phyloP scores from a whole-genome alignment of 2,797 vertebrate genomes.

The Perdix hodgsoniae region DNA sequence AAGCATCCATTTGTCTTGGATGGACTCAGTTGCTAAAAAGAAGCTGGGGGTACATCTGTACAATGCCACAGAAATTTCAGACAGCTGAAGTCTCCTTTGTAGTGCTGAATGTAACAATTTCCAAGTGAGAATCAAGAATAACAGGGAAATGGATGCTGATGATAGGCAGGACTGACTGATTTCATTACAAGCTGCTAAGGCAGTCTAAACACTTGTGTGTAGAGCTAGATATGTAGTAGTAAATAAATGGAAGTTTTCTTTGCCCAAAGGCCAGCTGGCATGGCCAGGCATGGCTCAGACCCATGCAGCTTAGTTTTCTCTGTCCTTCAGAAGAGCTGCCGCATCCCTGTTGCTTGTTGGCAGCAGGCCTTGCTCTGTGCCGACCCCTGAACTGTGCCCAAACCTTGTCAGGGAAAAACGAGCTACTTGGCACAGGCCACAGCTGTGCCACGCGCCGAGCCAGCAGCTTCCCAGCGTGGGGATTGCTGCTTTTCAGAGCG shows the following conservation, averaged over 20 bases:
- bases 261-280: constrained; percentile 5
- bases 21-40: neutral
- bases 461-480: neutral
- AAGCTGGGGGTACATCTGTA: neutral
- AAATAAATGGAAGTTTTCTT: constrained; percentile 11
- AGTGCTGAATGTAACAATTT: neutral
- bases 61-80: neutral
- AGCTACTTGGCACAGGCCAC: constrained; percentile 53
- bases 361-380: neutral
- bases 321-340: neutral
- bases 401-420: constrained; percentile 25
- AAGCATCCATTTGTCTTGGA: neutral
- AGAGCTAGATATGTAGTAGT: neutral
- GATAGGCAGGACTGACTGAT: neutral
- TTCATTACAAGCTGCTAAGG: neutral
- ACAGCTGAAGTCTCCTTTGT: neutral
- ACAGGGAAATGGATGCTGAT: neutral
- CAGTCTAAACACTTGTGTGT: neutral
- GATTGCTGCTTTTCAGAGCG: neutral
- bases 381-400: constrained; percentile 43
- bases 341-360: constrained; percentile 41
- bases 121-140: neutral
- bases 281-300: neutral
- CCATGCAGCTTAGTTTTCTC: neutral
- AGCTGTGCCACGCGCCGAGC: neutral